Percentiles rank a stretch among this genome's conserved stretches.
Evolutionary conservation across 2,113 vertebrate genomes (phyloP).

Genomic region (Mesoclemmys tuberculata): DNA sequence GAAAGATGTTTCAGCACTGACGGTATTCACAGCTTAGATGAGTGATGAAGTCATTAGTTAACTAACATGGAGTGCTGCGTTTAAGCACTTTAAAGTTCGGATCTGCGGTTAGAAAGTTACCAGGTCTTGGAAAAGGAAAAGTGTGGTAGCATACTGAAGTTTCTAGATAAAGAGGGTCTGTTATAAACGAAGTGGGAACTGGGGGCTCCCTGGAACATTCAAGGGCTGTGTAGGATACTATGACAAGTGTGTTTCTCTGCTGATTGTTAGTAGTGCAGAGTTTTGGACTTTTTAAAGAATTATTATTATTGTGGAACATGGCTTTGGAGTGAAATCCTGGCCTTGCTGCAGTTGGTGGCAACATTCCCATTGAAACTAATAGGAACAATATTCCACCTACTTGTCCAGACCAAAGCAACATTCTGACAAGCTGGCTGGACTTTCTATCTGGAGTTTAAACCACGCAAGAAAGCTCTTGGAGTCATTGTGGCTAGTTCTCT

Average conservation of each 20-base stretch:
- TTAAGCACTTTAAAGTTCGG: neutral
- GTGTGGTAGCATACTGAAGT: neutral
- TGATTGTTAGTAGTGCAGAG: neutral
- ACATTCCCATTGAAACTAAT: neutral
- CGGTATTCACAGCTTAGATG: neutral
- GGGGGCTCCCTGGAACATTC: neutral
- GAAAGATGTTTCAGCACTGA: neutral
- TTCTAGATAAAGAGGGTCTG: neutral
- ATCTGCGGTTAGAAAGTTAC: neutral
- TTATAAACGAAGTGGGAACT: neutral
- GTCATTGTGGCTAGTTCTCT: too few relatives aligned
- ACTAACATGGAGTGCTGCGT: neutral
- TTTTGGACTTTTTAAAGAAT: neutral
- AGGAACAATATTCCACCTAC: neutral
- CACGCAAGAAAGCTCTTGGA: too few relatives aligned
- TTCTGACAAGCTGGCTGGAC: neutral
- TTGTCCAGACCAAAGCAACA: neutral
- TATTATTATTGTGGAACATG: neutral
- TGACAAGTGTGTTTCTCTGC: neutral
- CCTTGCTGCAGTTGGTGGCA: neutral
- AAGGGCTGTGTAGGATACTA: neutral
- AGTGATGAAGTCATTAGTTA: neutral
- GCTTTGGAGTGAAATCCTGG: neutral
- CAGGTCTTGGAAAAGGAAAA: neutral
- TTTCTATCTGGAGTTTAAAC: too few relatives aligned